Base-by-base conservation (phyloP, 1,140 invertebrate species). In the Trichonephila clavipes region DNA sequence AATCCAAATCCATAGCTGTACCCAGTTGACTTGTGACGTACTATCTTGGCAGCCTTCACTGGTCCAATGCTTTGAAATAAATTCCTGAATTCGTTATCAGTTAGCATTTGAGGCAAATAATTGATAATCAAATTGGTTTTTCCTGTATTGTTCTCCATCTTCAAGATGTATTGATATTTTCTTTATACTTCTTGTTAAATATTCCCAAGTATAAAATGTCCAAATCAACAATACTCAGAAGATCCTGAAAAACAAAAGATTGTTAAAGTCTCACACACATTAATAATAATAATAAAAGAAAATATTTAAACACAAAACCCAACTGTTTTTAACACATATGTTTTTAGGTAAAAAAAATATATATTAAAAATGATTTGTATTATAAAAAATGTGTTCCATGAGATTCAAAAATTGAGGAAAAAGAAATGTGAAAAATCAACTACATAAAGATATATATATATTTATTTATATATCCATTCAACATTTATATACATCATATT, bases 1-100 rank as follows among this genome's bases (percentile, higher is more conserved):
- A 99, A 99, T 28, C 98, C 98, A 96, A 99, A 99, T 21, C 99
- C 98, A 96, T 98, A 99, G 96, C 98, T 99, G 96, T 99, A 99
- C 40, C 98, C 98, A 96, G 98, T 98, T 97, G 98, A 97, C 95
- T 97, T 97, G 95, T 99, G 98, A 95, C 98, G 97, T 97, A 99
- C 98, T 95, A 99, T 98, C 95, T 98, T 97, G 95, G 98, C 98
- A 93, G 97, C 98, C 95, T 98, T 98, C 72, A 99, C 97, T 12
- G 97, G 97, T 86, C 98, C 98, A 94, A 98, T 97, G 34, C 97
- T 97, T 90, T 97, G 97, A 95, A 99, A 99, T 96, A 99, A 97
- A 90, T 97, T 97, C 95, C 97, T 98, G 61, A 99, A 97, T 95
- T 99, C 98, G 95, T 98, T 98, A 95, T 99, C 98, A 2, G 97